Evolutionary conservation across 2,113 vertebrate species (phyloP).

Genomic region (Columba janthina): DNA sequence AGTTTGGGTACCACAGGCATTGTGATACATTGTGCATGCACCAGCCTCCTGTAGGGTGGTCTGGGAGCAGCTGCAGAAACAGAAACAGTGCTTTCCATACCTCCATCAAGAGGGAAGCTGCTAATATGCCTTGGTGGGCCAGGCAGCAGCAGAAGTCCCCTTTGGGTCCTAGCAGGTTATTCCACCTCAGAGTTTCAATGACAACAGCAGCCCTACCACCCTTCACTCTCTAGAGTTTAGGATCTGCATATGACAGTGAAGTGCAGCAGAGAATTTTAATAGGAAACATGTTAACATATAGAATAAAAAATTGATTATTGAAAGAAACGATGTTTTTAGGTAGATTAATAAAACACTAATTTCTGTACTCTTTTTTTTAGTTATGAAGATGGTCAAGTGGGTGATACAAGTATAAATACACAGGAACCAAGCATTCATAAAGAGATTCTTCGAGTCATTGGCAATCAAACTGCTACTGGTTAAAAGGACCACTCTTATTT

Average conservation of each 20-base stretch:
- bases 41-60: no score
- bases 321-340: not conserved
- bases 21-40: no score
- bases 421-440: no score
- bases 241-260: not conserved
- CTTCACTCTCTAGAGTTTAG: not conserved
- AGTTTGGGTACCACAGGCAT: no score
- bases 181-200: not conserved
- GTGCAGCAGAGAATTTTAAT: not conserved
- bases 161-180: not conserved
- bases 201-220: not conserved
- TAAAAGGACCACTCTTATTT: slow-evolving; percentile 73
- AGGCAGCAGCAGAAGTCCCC: not conserved
- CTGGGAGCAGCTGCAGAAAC: no score
- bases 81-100: no score
- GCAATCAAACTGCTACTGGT: slow-evolving; percentile 88
- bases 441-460: no score
- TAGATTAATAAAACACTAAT: not conserved
- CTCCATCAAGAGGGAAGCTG: no score
- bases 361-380: not conserved
- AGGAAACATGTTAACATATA: not conserved
- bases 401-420: no score
- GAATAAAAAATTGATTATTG: not conserved
- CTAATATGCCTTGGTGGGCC: no score
- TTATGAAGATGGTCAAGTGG: no score